Evolutionary conservation across 2,888 invertebrate species (phyloP), one percentile per base, ranked within the genome.

Genomic region (Gastrophysa polygoni): DNA sequence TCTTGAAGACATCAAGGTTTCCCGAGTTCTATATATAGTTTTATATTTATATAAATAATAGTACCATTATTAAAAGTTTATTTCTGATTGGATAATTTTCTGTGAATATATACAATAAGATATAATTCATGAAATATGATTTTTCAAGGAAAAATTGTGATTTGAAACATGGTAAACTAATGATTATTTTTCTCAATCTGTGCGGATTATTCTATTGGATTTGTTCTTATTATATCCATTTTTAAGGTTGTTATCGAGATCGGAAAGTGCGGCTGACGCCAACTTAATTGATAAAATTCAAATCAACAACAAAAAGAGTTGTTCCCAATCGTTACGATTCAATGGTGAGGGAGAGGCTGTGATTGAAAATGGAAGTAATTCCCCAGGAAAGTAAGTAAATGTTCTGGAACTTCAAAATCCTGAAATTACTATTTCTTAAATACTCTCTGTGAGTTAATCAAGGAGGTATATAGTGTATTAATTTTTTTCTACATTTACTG

Each of bases 261-360:
- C 90, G 0, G 90, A 91, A 74, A 92, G 91, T 76, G 92, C 90
- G 0, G 90, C 90, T n/a, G 92, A 92, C 78, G 89, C 90, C 5
- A 89, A 91, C 74, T 89, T 92, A 32, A 81, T 91, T 29, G 89
- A 89, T 71, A 91, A 90, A 73, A 78, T 90, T 48, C 88, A 89
- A 75, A 84, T 85, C 56, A 77, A 70, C 49, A 76, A 71, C 46
- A 56, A 85, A 82, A 84, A 85, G 3, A 78, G 82, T 29, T 87
- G 87, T 78, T 85, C 86, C 6, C 77, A 87, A 55, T 82, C 84
- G 3, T 78, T 88, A 24, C 85, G 86, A 69, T 87, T 87, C 63
- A 85, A 85, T 49, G 80, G 77, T 2, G 82, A 82, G 38, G 56
- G 68, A 16, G 75, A 71, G 16, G 74, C 77, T 18, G 77, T 78